These are phyloP conservation scores for Taurulus bubalis DNA, from an alignment of 2,113 vertebrate genomes.

Conservation along the genomic window DNA sequence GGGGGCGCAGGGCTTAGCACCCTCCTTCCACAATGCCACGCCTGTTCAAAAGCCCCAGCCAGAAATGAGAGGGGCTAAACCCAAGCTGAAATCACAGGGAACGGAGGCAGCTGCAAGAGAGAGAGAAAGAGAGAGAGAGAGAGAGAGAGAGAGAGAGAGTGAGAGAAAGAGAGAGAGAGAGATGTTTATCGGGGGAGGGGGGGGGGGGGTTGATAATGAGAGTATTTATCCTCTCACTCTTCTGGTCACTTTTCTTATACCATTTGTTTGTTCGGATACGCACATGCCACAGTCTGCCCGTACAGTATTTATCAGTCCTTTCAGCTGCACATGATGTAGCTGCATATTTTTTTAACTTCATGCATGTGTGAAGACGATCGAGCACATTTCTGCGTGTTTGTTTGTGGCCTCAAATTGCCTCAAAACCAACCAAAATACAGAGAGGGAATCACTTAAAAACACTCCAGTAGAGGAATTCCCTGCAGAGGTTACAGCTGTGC, in stretches of 20 bases:
- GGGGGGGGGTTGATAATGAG: constrained; percentile 38
- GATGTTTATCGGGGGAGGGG: constrained; percentile 57
- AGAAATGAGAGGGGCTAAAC: constrained; percentile 73
- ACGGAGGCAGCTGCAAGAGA: constrained; percentile 58
- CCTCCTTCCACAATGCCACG: constrained; percentile 71
- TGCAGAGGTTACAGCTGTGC: constrained; percentile 47
- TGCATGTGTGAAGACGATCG: background rate
- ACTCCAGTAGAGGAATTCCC: constrained; percentile 16
- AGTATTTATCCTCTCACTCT: constrained; percentile 45
- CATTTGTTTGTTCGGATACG: constrained; percentile 37
- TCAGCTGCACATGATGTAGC: constrained; percentile 9
- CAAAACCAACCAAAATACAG: constrained; percentile 17
- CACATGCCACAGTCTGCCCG: background rate
- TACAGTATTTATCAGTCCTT: constrained; percentile 19
- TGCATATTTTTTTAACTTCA: background rate
- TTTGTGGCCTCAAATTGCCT: background rate
- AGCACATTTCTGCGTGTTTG: constrained; percentile 17
- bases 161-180: constrained; percentile 43
- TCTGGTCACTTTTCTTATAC: constrained; percentile 39
- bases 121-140: constrained; percentile 16
- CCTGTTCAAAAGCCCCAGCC: constrained; percentile 74
- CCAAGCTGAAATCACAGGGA: constrained; percentile 64
- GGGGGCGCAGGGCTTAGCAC: constrained; percentile 70
- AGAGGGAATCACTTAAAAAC: background rate
- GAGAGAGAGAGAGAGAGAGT: constrained; percentile 39